Percentiles rank a stretch among this genome's conserved stretches.
phyloP scores from a whole-genome alignment of 2,888 invertebrate species.

The Theretra japonica region DNA sequence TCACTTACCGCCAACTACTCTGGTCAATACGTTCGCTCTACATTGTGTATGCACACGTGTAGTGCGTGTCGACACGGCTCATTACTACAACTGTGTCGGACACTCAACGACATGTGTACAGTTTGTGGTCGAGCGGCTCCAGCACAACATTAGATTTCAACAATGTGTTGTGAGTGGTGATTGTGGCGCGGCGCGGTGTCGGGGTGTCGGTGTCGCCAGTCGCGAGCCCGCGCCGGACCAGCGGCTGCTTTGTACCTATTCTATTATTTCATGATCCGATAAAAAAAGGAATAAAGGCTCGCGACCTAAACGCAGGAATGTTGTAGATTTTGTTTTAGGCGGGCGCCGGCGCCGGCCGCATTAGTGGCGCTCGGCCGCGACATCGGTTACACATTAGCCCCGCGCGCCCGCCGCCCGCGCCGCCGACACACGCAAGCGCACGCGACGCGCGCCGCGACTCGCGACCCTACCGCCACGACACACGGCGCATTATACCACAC shows the following conservation, averaged over 20 bases:
- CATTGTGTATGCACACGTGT: too few relatives aligned
- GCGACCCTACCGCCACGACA: neutral
- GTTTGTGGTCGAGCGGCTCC: neutral
- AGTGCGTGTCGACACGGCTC: neutral
- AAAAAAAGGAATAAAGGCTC: slow-evolving; percentile 76
- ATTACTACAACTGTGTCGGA: neutral
- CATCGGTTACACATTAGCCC: slow-evolving; percentile 76
- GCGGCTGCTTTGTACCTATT: slow-evolving; percentile 75
- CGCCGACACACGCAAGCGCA: slow-evolving; percentile 26
- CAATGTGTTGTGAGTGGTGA: neutral
- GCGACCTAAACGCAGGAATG: slow-evolving; percentile 79
- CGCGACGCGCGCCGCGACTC: neutral
- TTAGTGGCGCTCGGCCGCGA: slow-evolving; percentile 67
- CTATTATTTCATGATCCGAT: slow-evolving; percentile 79
- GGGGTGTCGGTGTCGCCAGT: slow-evolving; percentile 21
- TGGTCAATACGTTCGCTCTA: too few relatives aligned
- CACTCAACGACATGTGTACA: neutral
- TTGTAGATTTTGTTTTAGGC: slow-evolving; percentile 74
- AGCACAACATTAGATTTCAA: neutral
- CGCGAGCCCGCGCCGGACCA: slow-evolving; percentile 33
- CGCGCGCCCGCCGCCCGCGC: slow-evolving; percentile 54
- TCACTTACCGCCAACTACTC: too few relatives aligned
- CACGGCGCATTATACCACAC: neutral
- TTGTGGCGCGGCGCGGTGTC: neutral
- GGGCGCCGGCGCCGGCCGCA: slow-evolving; percentile 83